phyloP scores from a whole-genome alignment of 2,797 vertebrate species.

The Limnodromus scolopaceus region DNA sequence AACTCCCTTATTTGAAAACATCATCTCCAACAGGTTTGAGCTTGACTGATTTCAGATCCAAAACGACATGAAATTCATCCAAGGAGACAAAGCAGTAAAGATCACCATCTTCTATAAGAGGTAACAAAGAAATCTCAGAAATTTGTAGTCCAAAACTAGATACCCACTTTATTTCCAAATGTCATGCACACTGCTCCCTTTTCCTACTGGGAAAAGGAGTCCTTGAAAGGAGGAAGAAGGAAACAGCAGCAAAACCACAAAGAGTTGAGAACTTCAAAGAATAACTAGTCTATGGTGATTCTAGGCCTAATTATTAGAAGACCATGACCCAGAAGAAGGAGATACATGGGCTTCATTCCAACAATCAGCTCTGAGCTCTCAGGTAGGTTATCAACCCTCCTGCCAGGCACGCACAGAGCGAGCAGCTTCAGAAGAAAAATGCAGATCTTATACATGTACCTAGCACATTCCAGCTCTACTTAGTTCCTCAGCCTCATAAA shows the following conservation, averaged over 20 bases:
- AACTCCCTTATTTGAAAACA: conserved; percentile 10
- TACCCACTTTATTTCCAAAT: not conserved
- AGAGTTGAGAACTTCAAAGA: not conserved
- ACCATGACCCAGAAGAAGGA: not conserved
- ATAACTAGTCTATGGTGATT: not conserved
- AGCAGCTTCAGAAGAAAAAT: not conserved
- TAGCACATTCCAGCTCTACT: not conserved
- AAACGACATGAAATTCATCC: not conserved
- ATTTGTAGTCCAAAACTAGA: not conserved
- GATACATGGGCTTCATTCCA: not conserved
- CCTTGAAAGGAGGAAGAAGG: not conserved
- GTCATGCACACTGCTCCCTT: not conserved
- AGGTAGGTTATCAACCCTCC: not conserved
- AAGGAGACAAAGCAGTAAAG: not conserved
- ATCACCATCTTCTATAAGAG: not conserved
- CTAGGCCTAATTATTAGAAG: not conserved
- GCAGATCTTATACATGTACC: not conserved
- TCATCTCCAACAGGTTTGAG: not conserved
- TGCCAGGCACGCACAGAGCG: not conserved
- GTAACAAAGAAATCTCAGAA: not conserved
- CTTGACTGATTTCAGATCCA: not conserved
- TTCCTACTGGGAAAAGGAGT: not conserved
- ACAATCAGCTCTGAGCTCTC: not conserved
- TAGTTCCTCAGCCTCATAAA: not conserved
- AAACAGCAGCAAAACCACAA: not conserved